Evolutionary conservation across 2,888 invertebrate genomes (phyloP), one percentile per base, ranked within the genome.

Genomic region (Drosophila leonis): DNA sequence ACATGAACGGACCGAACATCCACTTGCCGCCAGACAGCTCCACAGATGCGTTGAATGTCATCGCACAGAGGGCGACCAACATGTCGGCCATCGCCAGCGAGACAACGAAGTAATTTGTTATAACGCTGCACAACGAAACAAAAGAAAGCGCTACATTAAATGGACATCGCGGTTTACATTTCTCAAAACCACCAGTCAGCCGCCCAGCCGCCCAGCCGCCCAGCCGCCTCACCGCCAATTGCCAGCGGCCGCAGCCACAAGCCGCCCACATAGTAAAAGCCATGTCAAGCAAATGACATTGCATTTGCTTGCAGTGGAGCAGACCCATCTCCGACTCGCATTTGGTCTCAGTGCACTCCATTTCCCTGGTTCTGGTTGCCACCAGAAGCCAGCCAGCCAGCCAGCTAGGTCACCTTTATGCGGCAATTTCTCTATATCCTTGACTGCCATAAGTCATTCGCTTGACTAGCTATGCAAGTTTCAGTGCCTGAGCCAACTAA

Each of bases 91-190:
- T 94, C 0, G 98, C 98, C 75, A 98, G 93, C 0, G 98, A 98
- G 12, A 98, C 98, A 20, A 99, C 98, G 93, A 98, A 98, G 92
- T 98, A 98, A 94, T 98, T 99, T 72, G 98, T 98, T 78, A 98
- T 97, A 29, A 97, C 97, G 51, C 96, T 93, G 91, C 59, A 60
- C 68, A 85, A 80, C 55, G 72, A 78, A 33, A 75, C 66, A 86
- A 70, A 68, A 39, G 41, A 24, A 55, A 61, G 39, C 52, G 49
- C 35, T 9, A 65, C 61, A 76, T 79, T 74, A 72, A 69, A 80
- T 68, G 72, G 72, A 75, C 56, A 71, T 69, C 42, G 60, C 4
- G 42, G 31, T 49, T 39, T 35, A 60, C 37, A 33, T 33, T 61
- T 31, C 20, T 13, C 61, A 49, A 35, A 51, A 51, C 59, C 60